Base-by-base conservation (phyloP, 2,797 vertebrate species). In the Megaceryle alcyon region DNA sequence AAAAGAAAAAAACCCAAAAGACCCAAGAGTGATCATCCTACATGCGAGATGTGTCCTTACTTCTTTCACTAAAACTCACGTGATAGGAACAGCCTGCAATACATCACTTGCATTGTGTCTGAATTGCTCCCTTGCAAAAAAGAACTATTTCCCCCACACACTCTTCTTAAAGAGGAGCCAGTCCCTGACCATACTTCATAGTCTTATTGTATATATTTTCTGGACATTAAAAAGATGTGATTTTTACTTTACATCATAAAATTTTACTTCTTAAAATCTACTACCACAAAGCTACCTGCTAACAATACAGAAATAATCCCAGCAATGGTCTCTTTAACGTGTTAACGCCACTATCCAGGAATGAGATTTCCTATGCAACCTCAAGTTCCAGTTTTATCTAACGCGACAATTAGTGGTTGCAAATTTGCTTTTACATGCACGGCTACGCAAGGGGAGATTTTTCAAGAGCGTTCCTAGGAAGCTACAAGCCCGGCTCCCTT, bases 61-160 rank as follows among this genome's bases (percentile, higher is more conserved):
- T 11, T 35, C 35, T 39, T 75, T 28, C 20, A 57, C 33, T 75
- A 70, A 65, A 76, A 77, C 23, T 5, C 57, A 51, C 28, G 35
- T 73, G 10, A 39, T 0, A 43, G 23, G 18, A 75, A 73, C 33
- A 83, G 69, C 10, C 11, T 59, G 70, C 48, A 82, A n/a, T 2
- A 53, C 48, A 85, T n/a, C 79, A 39, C 57, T 44, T 21, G 9
- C 16, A 28, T 0, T 3, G 7, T 14, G 8, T 10, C 14, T 5
- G 1, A 19, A 79, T 49, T 41, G 31, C 35, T 51, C 16, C 29
- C 23, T 56, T 23, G 20, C 1, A 1, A 56, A 64, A 48, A 49
- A 79, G 39, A 8, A 12, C 7, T 20, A 8, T 7, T 5, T 1
- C 2, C 0, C 5, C 2, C 12, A 4, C 46, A 10, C 46, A 46